Conservation (phyloP, 2,113 vertebrate species). For the Nestor notabilis region DNA sequence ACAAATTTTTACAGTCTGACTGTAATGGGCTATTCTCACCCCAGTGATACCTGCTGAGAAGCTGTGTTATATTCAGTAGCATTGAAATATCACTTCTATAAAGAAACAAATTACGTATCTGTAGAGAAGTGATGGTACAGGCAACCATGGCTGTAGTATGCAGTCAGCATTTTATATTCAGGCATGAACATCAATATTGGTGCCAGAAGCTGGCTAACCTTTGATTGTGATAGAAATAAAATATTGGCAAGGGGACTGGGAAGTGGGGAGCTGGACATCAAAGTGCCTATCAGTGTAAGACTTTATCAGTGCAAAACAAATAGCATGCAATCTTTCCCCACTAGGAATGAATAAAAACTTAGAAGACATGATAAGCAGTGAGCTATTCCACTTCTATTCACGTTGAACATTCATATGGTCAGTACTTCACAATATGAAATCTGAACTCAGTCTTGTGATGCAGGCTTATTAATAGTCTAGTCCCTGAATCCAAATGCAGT, state of each 20-base stretch:
- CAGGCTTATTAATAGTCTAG: neutral
- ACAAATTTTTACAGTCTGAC: neutral
- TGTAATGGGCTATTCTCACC: neutral
- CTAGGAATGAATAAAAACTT: neutral
- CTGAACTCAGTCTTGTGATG: neutral
- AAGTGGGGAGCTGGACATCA: neutral
- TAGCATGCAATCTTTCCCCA: neutral
- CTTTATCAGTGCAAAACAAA: neutral
- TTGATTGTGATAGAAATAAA: neutral
- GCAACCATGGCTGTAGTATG: neutral
- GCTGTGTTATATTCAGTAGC: slow-evolving; percentile 2
- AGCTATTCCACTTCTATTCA: neutral
- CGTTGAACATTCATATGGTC: neutral
- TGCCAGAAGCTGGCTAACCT: neutral
- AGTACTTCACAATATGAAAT: neutral
- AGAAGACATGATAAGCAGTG: neutral
- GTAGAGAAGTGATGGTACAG: neutral
- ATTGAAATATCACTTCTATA: neutral
- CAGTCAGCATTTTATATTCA: neutral
- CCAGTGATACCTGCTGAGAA: slow-evolving; percentile 3
- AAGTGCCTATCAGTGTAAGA: neutral
- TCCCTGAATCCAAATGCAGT: neutral
- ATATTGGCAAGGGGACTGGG: neutral
- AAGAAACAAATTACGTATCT: neutral
- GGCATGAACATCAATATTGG: neutral